Evolutionary conservation across 2,797 vertebrate species (phyloP).

Genomic region (Acomys russatus): DNA sequence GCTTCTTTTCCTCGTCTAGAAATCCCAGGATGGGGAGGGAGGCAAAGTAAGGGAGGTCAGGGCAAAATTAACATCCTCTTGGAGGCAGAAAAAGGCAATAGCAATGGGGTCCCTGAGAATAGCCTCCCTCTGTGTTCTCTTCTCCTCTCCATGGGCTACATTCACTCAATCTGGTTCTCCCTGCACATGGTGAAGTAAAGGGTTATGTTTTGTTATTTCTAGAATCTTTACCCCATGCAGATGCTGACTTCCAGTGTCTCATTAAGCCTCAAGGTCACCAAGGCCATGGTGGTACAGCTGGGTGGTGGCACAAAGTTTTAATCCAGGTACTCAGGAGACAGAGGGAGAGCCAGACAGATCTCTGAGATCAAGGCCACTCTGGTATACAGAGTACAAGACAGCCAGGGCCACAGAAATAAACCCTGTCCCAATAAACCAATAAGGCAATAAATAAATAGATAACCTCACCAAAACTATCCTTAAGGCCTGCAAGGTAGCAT

Average conservation of each 20-base stretch:
- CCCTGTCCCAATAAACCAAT: neutral
- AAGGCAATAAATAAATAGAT: too few species aligned
- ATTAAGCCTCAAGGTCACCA: neutral
- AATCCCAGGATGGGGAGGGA: neutral
- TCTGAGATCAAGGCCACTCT: neutral
- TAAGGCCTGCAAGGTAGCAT: neutral
- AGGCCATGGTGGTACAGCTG: neutral
- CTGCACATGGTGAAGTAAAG: neutral
- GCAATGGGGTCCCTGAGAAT: rapidly evolving
- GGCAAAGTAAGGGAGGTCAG: neutral
- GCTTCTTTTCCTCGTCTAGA: neutral
- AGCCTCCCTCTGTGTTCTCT: neutral
- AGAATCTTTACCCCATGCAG: neutral
- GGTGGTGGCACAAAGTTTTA: neutral
- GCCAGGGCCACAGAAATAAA: neutral
- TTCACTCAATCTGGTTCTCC: rapidly evolving
- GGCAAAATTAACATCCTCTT: neutral
- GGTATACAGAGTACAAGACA: neutral
- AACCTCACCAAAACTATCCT: neutral
- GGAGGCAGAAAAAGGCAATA: neutral
- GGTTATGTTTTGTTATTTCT: neutral
- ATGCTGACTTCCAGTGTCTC: neutral
- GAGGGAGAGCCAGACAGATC: neutral
- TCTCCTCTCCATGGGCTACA: neutral
- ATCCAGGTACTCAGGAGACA: neutral